These are phyloP conservation scores for Cryptocheilus praepositus DNA, from an alignment of 2,888 invertebrate genomes.

Conservation along the genomic window DNA sequence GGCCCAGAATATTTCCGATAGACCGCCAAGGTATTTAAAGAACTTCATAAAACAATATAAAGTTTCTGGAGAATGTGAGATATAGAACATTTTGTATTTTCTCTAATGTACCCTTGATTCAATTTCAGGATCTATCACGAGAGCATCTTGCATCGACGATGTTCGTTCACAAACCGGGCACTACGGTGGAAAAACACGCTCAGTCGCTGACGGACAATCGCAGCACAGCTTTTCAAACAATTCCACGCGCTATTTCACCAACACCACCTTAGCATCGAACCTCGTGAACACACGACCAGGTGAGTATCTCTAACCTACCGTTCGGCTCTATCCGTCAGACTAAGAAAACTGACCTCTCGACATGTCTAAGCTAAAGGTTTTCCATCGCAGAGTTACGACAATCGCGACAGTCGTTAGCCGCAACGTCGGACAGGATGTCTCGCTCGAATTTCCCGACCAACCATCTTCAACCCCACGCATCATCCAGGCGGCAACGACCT, in stretches of 20 bases:
- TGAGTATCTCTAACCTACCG: constrained; percentile 54
- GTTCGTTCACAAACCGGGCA: constrained; percentile 82
- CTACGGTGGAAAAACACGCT: constrained; percentile 83
- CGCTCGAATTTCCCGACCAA: constrained; percentile 82
- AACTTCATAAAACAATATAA: no score
- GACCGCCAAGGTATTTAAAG: constrained; percentile 79
- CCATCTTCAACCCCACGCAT: constrained; percentile 77
- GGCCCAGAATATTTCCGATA: constrained; percentile 89
- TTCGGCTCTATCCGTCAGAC: not conserved
- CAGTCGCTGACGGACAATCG: constrained; percentile 91
- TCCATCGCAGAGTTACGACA: constrained; percentile 84
- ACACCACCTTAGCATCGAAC: constrained; percentile 83
- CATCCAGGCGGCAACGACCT: constrained; percentile 82
- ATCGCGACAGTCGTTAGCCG: constrained; percentile 90
- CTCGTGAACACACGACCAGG: constrained; percentile 85
- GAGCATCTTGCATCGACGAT: constrained; percentile 80
- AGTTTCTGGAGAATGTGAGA: no score
- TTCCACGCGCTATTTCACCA: constrained; percentile 84
- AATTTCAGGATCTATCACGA: constrained; percentile 71
- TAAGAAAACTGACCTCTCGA: not conserved
- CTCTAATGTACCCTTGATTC: no score
- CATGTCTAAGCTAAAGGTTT: not conserved
- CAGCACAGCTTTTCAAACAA: constrained; percentile 92
- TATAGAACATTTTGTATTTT: no score
- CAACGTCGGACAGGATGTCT: constrained; percentile 88